Evolutionary conservation across 2,888 invertebrate genomes (phyloP).

Genomic region (Fragum sueziense): DNA sequence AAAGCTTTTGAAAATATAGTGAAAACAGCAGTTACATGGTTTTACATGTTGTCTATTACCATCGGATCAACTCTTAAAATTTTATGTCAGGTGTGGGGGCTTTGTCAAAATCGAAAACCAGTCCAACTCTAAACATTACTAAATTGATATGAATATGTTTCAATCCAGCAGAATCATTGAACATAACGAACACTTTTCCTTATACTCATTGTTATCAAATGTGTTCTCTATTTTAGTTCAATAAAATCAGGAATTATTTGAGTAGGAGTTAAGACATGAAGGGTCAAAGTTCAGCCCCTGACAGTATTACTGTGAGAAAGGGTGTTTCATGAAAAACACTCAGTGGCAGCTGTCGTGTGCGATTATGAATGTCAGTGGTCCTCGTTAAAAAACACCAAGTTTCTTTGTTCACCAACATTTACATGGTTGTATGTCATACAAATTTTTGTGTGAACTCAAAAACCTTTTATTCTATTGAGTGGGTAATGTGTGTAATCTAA

Average conservation of each 20-base stretch:
- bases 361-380: slow-evolving; percentile 11
- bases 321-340: slow-evolving; percentile 2
- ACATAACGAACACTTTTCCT: neutral
- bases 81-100: too few species aligned
- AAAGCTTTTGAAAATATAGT: too few species aligned
- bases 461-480: neutral
- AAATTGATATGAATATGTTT: neutral
- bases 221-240: neutral
- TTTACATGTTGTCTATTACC: too few species aligned
- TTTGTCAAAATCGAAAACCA: too few species aligned
- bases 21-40: too few species aligned
- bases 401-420: slow-evolving; percentile 18
- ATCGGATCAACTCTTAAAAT: too few species aligned
- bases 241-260: neutral
- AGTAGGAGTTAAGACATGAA: too few species aligned
- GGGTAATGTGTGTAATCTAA: neutral
- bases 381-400: slow-evolving; percentile 10
- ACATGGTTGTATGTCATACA: slow-evolving; percentile 11
- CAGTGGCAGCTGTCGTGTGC: slow-evolving; percentile 10
- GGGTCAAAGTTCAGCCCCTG: too few species aligned
- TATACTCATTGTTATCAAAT: neutral
- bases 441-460: neutral
- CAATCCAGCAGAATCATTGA: neutral
- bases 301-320: neutral
- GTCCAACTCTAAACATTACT: neutral